Conservation (phyloP, 2,113 vertebrate genomes). For the Hippocampus guttulatus region DNA sequence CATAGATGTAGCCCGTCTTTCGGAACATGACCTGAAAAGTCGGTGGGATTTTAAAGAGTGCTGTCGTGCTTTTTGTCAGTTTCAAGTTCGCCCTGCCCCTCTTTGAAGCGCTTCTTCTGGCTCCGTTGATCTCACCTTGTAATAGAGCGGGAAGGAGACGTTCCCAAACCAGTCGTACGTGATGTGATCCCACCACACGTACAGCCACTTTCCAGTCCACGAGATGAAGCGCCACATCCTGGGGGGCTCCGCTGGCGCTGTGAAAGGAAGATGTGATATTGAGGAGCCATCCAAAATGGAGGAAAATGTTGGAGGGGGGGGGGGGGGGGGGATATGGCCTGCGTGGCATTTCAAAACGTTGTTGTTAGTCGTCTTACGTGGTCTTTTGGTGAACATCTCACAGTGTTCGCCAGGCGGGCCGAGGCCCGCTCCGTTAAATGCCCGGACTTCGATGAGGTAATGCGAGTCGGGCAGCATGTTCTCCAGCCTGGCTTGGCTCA, state of each 20-base stretch:
- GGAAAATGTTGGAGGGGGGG: too few relatives aligned
- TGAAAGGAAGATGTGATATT: slow-evolving; percentile 13
- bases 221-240: slow-evolving; percentile 83
- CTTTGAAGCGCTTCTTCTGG: not conserved
- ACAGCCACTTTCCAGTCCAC: slow-evolving; percentile 81
- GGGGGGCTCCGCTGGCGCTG: slow-evolving; percentile 88
- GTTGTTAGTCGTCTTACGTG: slow-evolving; percentile 76
- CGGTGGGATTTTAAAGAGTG: not conserved
- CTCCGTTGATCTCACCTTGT: slow-evolving; percentile 48
- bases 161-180: slow-evolving; percentile 77
- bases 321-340: too few relatives aligned
- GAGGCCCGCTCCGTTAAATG: slow-evolving; percentile 89
- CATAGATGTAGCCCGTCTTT: slow-evolving; percentile 87
- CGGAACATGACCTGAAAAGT: slow-evolving; percentile 83
- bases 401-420: slow-evolving; percentile 84
- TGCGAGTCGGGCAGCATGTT: slow-evolving; percentile 89
- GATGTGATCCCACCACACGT: slow-evolving; percentile 95
- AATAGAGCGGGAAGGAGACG: slow-evolving; percentile 67
- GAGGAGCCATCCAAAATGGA: not conserved
- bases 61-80: not conserved
- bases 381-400: slow-evolving; percentile 85
- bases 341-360: too few relatives aligned
- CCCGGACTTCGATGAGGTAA: slow-evolving; percentile 91
- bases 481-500: slow-evolving; percentile 85
- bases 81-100: too few relatives aligned